phyloP scores from a whole-genome alignment of 2,113 vertebrate species.

The Chauna torquata region DNA sequence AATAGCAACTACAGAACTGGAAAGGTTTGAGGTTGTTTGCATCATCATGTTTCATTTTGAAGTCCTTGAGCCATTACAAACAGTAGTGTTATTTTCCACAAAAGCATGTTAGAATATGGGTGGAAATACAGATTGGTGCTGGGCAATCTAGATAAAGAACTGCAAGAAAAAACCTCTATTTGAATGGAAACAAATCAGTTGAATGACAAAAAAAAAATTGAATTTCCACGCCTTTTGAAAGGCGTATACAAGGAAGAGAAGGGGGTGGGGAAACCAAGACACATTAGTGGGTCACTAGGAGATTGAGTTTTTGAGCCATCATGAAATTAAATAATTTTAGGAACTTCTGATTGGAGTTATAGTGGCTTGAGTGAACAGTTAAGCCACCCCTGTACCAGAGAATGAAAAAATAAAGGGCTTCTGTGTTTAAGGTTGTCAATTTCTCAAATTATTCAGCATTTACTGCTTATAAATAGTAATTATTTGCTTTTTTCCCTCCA shows the following conservation, averaged over 20 bases:
- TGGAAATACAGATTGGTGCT: constrained; percentile 46
- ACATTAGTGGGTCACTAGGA: constrained; percentile 32
- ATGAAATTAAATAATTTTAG: constrained; percentile 72
- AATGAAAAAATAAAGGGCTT: constrained; percentile 74
- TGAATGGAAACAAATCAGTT: constrained; percentile 68
- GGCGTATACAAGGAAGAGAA: constrained; percentile 53
- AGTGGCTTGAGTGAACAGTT: constrained; percentile 43
- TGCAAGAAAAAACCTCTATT: constrained; percentile 49
- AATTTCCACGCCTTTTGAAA: constrained; percentile 66
- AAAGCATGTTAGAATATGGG: neutral
- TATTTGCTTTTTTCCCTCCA: constrained; percentile 72
- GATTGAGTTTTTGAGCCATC: constrained; percentile 46
- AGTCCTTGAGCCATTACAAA: constrained; percentile 27
- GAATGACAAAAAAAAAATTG: constrained; percentile 52
- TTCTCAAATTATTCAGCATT: constrained; percentile 75
- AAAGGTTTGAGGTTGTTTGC: constrained; percentile 27
- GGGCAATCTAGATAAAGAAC: constrained; percentile 63
- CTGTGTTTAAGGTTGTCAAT: constrained; percentile 71
- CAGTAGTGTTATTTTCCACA: constrained; percentile 21
- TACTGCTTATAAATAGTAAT: constrained; percentile 79
- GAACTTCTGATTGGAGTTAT: constrained; percentile 57
- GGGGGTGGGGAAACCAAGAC: constrained; percentile 35
- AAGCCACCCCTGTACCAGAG: constrained; percentile 42
- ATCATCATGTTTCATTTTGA: neutral
- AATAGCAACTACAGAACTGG: neutral